Percentiles rank a stretch among this genome's conserved stretches.
These are phyloP conservation scores for Ovis aries DNA, from an alignment of 2,113 vertebrate genomes.

Conservation along the genomic window DNA sequence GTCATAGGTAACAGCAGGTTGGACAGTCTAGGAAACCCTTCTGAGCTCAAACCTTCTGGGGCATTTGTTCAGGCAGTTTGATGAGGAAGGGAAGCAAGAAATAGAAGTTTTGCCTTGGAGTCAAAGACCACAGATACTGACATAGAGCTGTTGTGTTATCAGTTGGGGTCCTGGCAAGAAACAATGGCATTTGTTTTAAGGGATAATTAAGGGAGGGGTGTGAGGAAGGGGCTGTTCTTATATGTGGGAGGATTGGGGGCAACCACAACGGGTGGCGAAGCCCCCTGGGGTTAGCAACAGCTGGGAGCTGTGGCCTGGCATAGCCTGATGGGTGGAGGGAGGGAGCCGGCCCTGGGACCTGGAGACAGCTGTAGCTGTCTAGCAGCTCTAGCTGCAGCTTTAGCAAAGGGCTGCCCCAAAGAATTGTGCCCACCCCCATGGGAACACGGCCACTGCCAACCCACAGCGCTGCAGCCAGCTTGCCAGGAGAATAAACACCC, in stretches of 20 bases:
- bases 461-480: neutral
- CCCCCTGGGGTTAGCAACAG: neutral
- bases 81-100: neutral
- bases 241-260: neutral
- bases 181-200: neutral
- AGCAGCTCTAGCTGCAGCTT: too few relatives aligned
- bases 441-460: neutral
- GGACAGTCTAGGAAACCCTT: neutral
- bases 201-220: neutral
- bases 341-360: too few relatives aligned
- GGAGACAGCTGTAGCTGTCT: too few relatives aligned
- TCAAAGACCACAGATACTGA: neutral
- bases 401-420: neutral
- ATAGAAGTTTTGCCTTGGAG: neutral
- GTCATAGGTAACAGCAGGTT: neutral
- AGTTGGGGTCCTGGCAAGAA: neutral
- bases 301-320: neutral
- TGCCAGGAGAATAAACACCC: neutral
- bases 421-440: neutral
- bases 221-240: neutral
- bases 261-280: too few relatives aligned
- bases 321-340: neutral
- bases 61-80: neutral
- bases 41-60: neutral
- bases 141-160: neutral